A percentile compares a stretch with the other conserved stretches of the same genome.
Evolutionary conservation across 2,888 invertebrate genomes (phyloP).

Genomic region (Ormyrus nitidulus): DNA sequence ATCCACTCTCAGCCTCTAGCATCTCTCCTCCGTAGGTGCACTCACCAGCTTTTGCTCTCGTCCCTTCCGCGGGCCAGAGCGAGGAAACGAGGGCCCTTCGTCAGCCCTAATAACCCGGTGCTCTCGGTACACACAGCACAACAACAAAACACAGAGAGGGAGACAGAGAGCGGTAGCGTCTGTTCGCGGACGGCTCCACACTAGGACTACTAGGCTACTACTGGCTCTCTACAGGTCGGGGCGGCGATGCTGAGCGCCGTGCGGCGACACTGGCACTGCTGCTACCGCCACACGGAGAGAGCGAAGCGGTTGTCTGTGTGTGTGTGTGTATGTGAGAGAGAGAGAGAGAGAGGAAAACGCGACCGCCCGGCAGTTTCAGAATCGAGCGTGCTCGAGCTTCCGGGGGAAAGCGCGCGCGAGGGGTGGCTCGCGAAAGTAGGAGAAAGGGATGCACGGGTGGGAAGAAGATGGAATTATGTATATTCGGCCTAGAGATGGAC

Average conservation of each 20-base stretch:
- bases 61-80: too few relatives aligned
- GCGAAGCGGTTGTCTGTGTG: too few relatives aligned
- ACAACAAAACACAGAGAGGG: neutral
- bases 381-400: slow-evolving; percentile 38
- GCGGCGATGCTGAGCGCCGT: slow-evolving; percentile 36
- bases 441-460: slow-evolving; percentile 9
- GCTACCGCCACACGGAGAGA: neutral
- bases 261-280: slow-evolving; percentile 30
- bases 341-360: slow-evolving; percentile 18
- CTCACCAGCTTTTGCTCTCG: neutral
- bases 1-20: too few relatives aligned
- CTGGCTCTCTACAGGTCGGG: slow-evolving; percentile 20
- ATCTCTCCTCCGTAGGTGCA: neutral
- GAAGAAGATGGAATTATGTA: neutral
- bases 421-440: neutral
- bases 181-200: slow-evolving; percentile 36
- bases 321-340: neutral
- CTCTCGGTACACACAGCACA: neutral
- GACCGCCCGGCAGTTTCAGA: slow-evolving; percentile 43
- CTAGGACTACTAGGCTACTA: slow-evolving; percentile 42
- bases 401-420: slow-evolving; percentile 19
- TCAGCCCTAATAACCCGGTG: too few relatives aligned
- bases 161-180: neutral
- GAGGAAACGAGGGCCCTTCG: too few relatives aligned
- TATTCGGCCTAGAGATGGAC: neutral